Evolutionary conservation across 1,140 invertebrate species (phyloP).

Genomic region (Drosophila chauvacae): DNA sequence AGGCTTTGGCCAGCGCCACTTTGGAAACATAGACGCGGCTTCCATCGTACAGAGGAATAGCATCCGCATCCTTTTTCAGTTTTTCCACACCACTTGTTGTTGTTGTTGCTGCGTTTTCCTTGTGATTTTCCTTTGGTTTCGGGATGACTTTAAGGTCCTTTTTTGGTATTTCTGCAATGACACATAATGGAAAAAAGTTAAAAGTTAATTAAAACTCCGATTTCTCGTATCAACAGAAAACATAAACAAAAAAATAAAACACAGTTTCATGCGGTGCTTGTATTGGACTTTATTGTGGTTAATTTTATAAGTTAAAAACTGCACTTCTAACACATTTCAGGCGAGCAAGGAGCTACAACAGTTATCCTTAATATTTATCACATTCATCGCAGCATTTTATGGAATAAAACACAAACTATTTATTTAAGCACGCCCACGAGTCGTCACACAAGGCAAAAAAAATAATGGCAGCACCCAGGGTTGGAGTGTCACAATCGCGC

Average conservation of each 20-base stretch:
- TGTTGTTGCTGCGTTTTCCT: background rate
- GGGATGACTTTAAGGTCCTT: background rate
- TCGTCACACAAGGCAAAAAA: slow-evolving; percentile 19
- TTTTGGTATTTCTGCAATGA: slow-evolving; percentile 11
- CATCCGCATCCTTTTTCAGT: slow-evolving; percentile 33
- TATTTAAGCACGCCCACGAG: slow-evolving; percentile 24
- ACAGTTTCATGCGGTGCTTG: slow-evolving; percentile 29
- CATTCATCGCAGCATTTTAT: background rate
- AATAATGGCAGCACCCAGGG: slow-evolving; percentile 53
- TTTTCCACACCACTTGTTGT: background rate
- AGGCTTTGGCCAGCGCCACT: slow-evolving; percentile 55
- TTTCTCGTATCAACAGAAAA: slow-evolving; percentile 2
- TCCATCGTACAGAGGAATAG: slow-evolving; percentile 65
- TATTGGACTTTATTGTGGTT: slow-evolving; percentile 22
- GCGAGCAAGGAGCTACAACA: background rate
- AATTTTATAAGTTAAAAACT: background rate
- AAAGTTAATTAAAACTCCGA: background rate
- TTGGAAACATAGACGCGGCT: slow-evolving; percentile 66
- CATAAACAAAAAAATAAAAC: slow-evolving; percentile 60
- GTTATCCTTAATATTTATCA: slow-evolving; percentile 3
- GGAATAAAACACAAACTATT: slow-evolving; percentile 14
- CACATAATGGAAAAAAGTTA: background rate
- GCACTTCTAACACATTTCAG: slow-evolving; percentile 12
- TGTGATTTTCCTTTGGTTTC: background rate
- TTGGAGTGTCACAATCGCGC: slow-evolving; percentile 39